Conservation (phyloP, 2,113 vertebrate genomes). For the Mohoua ochrocephala region DNA sequence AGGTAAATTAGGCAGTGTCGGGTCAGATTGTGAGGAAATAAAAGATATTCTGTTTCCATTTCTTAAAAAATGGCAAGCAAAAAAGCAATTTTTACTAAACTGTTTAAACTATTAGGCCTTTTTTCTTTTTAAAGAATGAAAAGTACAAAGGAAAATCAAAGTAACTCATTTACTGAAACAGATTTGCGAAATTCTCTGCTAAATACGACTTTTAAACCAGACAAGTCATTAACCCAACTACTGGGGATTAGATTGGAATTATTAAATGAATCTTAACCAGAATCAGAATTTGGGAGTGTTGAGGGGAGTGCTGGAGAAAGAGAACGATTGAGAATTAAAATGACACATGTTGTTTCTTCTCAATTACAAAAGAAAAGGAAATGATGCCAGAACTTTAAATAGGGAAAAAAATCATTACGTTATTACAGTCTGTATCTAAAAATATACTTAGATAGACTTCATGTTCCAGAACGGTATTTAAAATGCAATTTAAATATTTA, state of each 20-base stretch:
- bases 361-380: conserved; percentile 3
- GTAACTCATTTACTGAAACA: neutral
- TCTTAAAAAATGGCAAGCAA: neutral
- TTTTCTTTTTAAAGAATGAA: neutral
- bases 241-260: neutral
- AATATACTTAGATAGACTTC: neutral
- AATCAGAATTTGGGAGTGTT: neutral
- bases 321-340: neutral
- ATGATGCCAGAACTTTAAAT: conserved; percentile 1
- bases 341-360: neutral
- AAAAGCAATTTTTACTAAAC: neutral
- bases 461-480: neutral
- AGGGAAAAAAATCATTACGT: neutral
- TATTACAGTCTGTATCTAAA: neutral
- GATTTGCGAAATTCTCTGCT: neutral
- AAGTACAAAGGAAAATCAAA: neutral
- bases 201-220: conserved; percentile 15
- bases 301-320: neutral
- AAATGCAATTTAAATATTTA: conserved; percentile 26
- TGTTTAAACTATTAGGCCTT: neutral
- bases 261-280: neutral
- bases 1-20: neutral
- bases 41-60: neutral
- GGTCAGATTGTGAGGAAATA: neutral
- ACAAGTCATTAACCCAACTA: neutral